phyloP scores from a whole-genome alignment of 2,888 invertebrate species.

The Drosophila koepferae region DNA sequence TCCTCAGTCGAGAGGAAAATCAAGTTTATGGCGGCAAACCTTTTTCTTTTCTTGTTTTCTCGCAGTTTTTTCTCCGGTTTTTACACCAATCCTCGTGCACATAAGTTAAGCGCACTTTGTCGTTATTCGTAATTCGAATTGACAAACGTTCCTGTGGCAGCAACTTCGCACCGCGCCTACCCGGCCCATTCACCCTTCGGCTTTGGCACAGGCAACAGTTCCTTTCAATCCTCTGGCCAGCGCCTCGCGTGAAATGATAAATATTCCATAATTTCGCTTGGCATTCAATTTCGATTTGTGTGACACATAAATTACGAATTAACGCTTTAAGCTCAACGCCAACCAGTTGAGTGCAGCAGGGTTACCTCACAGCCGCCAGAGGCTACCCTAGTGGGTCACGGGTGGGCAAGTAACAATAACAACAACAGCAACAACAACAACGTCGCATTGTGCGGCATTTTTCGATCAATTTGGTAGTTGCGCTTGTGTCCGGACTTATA shows the following conservation, averaged over 20 bases:
- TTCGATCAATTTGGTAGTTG: slow-evolving; percentile 50
- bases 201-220: slow-evolving; percentile 16
- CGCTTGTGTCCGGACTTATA: slow-evolving; percentile 32
- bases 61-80: slow-evolving; percentile 23
- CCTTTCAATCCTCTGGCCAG: slow-evolving; percentile 24
- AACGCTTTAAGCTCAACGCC: slow-evolving; percentile 84
- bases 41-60: slow-evolving; percentile 38
- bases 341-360: slow-evolving; percentile 10
- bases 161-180: slow-evolving; percentile 31
- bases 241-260: slow-evolving; percentile 83
- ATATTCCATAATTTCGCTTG: slow-evolving; percentile 85
- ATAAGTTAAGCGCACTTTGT: slow-evolving; percentile 81
- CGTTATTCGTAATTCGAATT: slow-evolving; percentile 82
- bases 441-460: slow-evolving; percentile 46
- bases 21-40: slow-evolving; percentile 68
- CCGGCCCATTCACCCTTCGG: not conserved
- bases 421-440: slow-evolving; percentile 17
- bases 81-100: slow-evolving; percentile 43
- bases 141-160: slow-evolving; percentile 72
- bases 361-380: slow-evolving; percentile 16
- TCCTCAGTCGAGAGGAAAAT: slow-evolving; percentile 29
- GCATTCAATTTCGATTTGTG: slow-evolving; percentile 85
- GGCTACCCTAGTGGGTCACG: slow-evolving; percentile 49
- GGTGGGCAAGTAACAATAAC: slow-evolving; percentile 46
- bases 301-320: slow-evolving; percentile 86